Evolutionary conservation across 2,797 vertebrate genomes (phyloP).

Genomic region (Nannoperca obscura): DNA sequence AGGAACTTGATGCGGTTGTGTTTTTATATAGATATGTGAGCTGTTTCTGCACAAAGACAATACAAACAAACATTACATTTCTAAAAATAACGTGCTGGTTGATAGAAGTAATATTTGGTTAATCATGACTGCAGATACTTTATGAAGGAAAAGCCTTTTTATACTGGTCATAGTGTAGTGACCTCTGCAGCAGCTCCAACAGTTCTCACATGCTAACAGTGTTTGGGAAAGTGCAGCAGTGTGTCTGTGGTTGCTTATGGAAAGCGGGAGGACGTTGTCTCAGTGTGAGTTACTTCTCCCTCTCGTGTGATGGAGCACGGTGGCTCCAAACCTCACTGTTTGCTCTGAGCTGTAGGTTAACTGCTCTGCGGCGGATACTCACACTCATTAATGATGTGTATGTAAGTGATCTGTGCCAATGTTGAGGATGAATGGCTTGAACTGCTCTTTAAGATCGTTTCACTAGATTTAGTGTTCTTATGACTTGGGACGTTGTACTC

Average conservation of each 20-base stretch:
- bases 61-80: too few relatives aligned
- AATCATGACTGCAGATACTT: neutral
- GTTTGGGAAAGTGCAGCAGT: conserved; percentile 5
- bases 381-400: conserved; percentile 25
- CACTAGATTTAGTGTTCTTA: conserved; percentile 11
- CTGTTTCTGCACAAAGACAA: neutral
- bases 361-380: conserved; percentile 17
- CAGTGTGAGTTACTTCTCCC: neutral
- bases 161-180: neutral
- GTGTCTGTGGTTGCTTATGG: conserved; percentile 6
- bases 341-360: conserved; percentile 40
- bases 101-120: neutral
- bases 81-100: neutral
- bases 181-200: conserved; percentile 22
- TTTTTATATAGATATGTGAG: neutral
- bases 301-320: conserved; percentile 11
- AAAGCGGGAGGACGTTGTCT: conserved; percentile 24
- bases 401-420: conserved; percentile 13
- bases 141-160: neutral
- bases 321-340: conserved; percentile 20
- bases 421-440: neutral
- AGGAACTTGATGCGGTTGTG: neutral
- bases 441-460: neutral
- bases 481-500: neutral
- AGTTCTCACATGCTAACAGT: conserved; percentile 12